phyloP scores from a whole-genome alignment of 2,888 invertebrate species.

The Laspeyria flexula region DNA sequence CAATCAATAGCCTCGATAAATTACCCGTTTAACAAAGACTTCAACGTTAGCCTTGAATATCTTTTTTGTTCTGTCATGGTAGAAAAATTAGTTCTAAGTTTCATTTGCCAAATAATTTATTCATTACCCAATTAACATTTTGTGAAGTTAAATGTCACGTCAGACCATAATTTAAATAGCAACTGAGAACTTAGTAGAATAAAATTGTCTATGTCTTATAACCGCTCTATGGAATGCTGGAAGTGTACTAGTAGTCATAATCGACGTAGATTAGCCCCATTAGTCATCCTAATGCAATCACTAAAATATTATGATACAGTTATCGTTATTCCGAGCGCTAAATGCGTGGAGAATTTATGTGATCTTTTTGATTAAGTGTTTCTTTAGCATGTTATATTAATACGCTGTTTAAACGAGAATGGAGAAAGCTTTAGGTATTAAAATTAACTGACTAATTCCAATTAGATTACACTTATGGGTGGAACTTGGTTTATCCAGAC shows the following conservation, averaged over 20 bases:
- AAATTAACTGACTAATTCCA: too few species aligned
- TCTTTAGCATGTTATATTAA: neutral
- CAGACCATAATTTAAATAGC: too few species aligned
- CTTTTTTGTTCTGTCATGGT: neutral
- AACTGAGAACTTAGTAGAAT: too few species aligned
- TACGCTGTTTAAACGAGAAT: neutral
- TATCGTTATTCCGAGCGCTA: slow-evolving; percentile 11
- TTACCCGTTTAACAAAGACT: neutral
- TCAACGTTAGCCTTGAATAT: neutral
- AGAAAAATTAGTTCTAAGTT: neutral
- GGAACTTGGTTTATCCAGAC: too few species aligned
- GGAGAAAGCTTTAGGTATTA: too few species aligned
- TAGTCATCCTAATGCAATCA: slow-evolving; percentile 25
- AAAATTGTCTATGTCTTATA: too few species aligned
- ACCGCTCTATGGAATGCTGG: too few species aligned
- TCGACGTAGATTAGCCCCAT: slow-evolving; percentile 31
- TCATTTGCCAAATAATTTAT: too few species aligned
- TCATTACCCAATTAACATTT: too few species aligned
- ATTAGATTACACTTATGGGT: too few species aligned
- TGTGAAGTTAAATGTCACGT: neutral
- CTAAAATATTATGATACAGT: slow-evolving; percentile 14
- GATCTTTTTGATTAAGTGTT: slow-evolving; percentile 10
- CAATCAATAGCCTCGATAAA: neutral
- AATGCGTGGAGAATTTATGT: slow-evolving; percentile 24
- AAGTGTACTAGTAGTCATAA: too few species aligned